Evolutionary conservation across 2,797 vertebrate species (phyloP), one percentile per base, ranked within the genome.

Genomic region (Schizopygopsis pylzovi): DNA sequence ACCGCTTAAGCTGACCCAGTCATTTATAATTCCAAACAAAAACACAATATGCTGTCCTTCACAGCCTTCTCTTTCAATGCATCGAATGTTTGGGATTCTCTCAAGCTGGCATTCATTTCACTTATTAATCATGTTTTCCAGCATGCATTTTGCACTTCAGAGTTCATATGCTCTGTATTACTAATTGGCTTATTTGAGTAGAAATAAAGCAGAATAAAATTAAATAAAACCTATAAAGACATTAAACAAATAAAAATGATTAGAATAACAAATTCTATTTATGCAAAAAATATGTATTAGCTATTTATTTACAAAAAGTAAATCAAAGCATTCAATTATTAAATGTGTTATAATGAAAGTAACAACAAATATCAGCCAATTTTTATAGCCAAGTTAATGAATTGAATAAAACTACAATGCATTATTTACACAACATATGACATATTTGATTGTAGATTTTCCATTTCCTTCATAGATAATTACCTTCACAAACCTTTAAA

Each of bases 1-100:
- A 33, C n/a, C 6, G 6, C 41, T 79, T 47, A 47, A 56, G 2
- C 28, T 77, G 33, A 77, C 33, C 5, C 28, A 37, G 33, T 56
- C 10, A 76, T 37, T 76, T 37, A 47, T 63, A 28, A 79, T 47
- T 79, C 8, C 25, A 65, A 45, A 65, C 16, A 63, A 79, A 79
- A 63, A 49, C 39, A 63, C 25, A 41, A 12, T 2, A 28, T 63
- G n/a, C 9, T 47, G n/a, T 61, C 4, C 11, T 61, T 10, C 52
- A 49, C 13, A 49, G 45, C n/a, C 1, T 2, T 22, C 15, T 37
- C 8, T 73, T 73, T 73, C 16, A 18, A 16, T 25, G 43, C 8
- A 33, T 37, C 5, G 18, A 12, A 13, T 25, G 28, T 33, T 65
- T 65, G 15, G 13, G 63, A 65, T 33, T 65, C 28, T 33, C 6